Conservation (phyloP, 2,888 invertebrate species). For the Campoplex nolae region DNA sequence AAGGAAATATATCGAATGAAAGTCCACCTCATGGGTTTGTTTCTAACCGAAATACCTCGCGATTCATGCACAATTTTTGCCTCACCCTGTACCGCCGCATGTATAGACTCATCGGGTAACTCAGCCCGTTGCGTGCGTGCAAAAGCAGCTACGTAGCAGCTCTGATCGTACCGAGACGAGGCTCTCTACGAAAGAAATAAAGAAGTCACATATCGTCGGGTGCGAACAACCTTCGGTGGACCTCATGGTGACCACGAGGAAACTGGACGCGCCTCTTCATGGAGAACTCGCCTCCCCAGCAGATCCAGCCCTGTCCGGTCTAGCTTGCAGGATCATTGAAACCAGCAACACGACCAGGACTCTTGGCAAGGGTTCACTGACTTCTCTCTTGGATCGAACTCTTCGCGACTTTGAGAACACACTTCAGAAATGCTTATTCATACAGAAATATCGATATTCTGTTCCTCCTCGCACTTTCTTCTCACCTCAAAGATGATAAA, state of each 20-base stretch:
- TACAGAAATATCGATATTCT: background rate
- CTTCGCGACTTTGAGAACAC: background rate
- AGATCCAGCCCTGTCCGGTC: constrained; percentile 45
- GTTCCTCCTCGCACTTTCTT: background rate
- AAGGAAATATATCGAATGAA: background rate
- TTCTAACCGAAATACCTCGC: background rate
- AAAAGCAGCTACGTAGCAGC: constrained; percentile 65
- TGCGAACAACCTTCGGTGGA: constrained; percentile 69
- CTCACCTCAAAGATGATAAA: background rate
- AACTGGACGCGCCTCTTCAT: constrained; percentile 66
- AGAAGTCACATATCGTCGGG: constrained; percentile 47
- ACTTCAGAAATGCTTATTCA: background rate
- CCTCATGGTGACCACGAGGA: constrained; percentile 56
- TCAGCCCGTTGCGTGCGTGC: constrained; percentile 71
- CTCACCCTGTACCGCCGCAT: background rate
- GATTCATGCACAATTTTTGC: background rate
- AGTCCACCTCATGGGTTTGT: background rate
- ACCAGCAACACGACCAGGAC: constrained; percentile 43
- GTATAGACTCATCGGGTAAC: constrained; percentile 51
- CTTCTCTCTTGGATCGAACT: constrained; percentile 25
- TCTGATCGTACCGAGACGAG: constrained; percentile 55
- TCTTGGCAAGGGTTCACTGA: constrained; percentile 51
- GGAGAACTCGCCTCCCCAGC: constrained; percentile 57
- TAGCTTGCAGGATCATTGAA: constrained; percentile 60
- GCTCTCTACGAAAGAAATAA: constrained; percentile 63